phyloP scores from a whole-genome alignment of 2,888 invertebrate genomes.

The Cheilosia urbana region DNA sequence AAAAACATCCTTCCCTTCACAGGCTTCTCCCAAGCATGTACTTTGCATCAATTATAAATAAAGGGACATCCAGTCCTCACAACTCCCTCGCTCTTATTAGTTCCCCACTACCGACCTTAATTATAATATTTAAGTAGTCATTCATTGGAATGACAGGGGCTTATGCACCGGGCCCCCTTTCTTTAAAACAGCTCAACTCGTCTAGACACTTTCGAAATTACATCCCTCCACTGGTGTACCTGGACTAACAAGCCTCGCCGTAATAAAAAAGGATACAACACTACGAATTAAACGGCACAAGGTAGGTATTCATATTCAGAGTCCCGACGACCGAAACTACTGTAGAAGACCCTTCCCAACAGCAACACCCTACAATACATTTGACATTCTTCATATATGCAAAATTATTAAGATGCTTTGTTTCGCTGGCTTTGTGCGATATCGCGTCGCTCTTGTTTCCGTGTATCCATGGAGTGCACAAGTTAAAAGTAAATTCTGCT shows the following conservation, averaged over 20 bases:
- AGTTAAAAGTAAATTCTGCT: slow-evolving; percentile 59
- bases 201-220: slow-evolving; percentile 52
- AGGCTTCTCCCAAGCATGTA: no score
- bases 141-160: slow-evolving; percentile 33
- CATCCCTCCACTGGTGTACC: slow-evolving; percentile 2
- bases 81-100: not conserved
- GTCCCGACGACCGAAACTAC: not conserved
- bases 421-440: slow-evolving; percentile 34
- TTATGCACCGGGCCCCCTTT: slow-evolving; percentile 7
- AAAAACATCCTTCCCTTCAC: no score
- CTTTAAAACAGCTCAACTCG: slow-evolving; percentile 25
- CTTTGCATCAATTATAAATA: no score
- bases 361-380: slow-evolving; percentile 9
- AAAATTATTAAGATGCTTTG: slow-evolving; percentile 57
- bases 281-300: slow-evolving; percentile 13
- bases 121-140: slow-evolving; percentile 55
- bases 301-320: not conserved
- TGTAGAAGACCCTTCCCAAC: not conserved
- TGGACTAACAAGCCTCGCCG: not conserved
- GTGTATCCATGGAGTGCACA: slow-evolving; percentile 36
- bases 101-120: slow-evolving; percentile 28
- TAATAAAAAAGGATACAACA: slow-evolving; percentile 2
- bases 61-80: no score
- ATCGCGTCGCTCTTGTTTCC: slow-evolving; percentile 14
- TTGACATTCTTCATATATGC: slow-evolving; percentile 51